Evolutionary conservation across 2,797 vertebrate species (phyloP).

Genomic region (Betta splendens): DNA sequence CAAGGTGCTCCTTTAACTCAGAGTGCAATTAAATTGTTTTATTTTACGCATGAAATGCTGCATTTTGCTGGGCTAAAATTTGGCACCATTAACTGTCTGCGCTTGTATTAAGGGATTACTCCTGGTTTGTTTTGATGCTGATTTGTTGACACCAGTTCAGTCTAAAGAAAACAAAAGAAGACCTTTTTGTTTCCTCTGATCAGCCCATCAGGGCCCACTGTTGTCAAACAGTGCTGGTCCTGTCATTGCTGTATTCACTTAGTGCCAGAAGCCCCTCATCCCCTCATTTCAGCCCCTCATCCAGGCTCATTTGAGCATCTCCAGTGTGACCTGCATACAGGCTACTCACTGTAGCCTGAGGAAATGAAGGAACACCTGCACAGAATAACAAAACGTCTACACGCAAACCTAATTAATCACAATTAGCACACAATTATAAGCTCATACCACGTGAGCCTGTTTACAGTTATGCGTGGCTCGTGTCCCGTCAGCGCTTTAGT

Average conservation of each 20-base stretch:
- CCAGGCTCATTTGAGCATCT: constrained; percentile 39
- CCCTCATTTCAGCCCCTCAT: constrained; percentile 34
- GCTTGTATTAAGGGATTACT: constrained; percentile 1
- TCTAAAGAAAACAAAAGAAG: constrained; percentile 9
- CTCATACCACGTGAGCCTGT: constrained; percentile 47
- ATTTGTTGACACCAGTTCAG: no score
- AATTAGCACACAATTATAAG: constrained; percentile 53
- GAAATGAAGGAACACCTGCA: constrained; percentile 16
- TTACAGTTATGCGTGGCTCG: constrained; percentile 19
- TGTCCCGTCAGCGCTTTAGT: constrained; percentile 13
- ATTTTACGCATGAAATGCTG: constrained; percentile 5
- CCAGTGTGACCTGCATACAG: constrained; percentile 47
- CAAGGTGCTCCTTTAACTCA: constrained; percentile 3
- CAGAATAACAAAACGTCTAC: constrained; percentile 20
- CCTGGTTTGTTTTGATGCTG: no score
- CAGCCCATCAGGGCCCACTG: constrained; percentile 47
- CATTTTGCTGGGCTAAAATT: constrained; percentile 1
- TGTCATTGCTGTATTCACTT: constrained; percentile 55
- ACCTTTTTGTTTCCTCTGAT: constrained; percentile 55
- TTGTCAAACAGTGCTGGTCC: constrained; percentile 60
- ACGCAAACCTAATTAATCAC: constrained; percentile 54
- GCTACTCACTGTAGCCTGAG: constrained; percentile 39
- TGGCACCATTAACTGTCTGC: not conserved
- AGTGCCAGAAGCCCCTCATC: constrained; percentile 38
- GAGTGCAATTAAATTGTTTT: constrained; percentile 16